Evolutionary conservation across 2,888 invertebrate genomes (phyloP).

Genomic region (Lepidochrysops patricia): DNA sequence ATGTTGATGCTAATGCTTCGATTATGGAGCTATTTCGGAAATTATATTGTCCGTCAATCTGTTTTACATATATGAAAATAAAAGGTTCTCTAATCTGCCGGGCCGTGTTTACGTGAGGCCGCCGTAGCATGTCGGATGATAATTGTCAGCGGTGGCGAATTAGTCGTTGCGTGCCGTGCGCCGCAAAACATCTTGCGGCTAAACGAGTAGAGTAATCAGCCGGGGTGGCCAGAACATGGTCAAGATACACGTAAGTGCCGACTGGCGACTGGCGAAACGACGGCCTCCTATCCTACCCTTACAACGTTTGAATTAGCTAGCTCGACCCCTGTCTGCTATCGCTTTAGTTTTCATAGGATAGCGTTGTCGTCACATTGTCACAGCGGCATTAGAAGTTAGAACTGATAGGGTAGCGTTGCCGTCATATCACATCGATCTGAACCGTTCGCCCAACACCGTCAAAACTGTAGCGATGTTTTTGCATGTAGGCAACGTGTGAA

Average conservation of each 20-base stretch:
- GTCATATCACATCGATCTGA: no score
- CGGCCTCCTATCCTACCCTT: no score
- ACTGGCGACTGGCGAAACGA: no score
- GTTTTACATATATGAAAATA: constrained; percentile 72
- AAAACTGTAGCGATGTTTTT: no score
- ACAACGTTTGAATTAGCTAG: no score
- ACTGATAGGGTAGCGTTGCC: no score
- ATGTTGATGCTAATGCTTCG: constrained; percentile 72
- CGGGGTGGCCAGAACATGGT: no score
- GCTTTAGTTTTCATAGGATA: no score
- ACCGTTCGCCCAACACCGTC: no score
- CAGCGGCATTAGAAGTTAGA: background rate
- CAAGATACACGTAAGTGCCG: no score
- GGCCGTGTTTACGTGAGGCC: constrained; percentile 64
- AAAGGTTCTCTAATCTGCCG: constrained; percentile 66
- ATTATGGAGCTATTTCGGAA: constrained; percentile 70
- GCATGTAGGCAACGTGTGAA: no score
- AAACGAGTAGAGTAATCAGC: background rate
- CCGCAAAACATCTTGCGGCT: background rate
- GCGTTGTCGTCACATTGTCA: background rate
- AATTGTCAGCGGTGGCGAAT: background rate
- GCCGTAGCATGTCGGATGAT: constrained; percentile 44
- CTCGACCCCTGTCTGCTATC: no score
- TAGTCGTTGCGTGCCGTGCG: background rate
- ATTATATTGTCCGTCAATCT: constrained; percentile 73